Evolutionary conservation across 2,113 vertebrate species (phyloP), one percentile per base, ranked within the genome.

Genomic region (Thunnus maccoyii): DNA sequence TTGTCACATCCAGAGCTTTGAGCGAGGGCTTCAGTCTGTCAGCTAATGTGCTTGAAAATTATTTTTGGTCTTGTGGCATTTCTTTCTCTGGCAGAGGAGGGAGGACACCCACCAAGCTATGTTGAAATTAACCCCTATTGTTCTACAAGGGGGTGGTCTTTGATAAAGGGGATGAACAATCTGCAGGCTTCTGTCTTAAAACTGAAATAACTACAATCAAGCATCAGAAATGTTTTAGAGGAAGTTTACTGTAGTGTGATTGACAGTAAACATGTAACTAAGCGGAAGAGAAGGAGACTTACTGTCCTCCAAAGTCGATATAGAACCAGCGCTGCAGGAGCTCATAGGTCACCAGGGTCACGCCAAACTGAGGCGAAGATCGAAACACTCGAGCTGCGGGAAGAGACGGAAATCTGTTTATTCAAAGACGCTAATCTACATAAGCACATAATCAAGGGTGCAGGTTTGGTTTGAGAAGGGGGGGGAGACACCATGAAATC

Each of bases 301-400:
- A 99, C 98, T 94, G 94, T 96, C 98, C 98, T 89, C 98, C 98
- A 82, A 99, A 99, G 91, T 99, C 98, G 20, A 99, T 54, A 56
- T 98, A 97, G 76, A 99, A 95, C 98, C 98, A 99, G 80, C 96
- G 93, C 96, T 99, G 98, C 54, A 99, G 91, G 79, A 99, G 97
- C 85, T 99, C 98, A 0, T 99, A 99, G 58, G 98, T 99, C 84
- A 99, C 90, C 94, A 99, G 90, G 55, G 98, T 99, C 63, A 99
- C 98, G 56, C 97, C 98, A 76, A 99, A 99, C 94, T 99, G 98
- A 55, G 98, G 98, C 8, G 98, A 99, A 14, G 98, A 99, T 74
- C 98, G 95, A 92, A 97, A 99, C 78, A 99, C 97, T 17, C 98
- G 98, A 85, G 98, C 98, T 99, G 93, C 2, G 68, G 13, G 48